These are phyloP conservation scores for Lineus longissimus DNA, from an alignment of 1,140 invertebrate genomes.

Conservation along the genomic window DNA sequence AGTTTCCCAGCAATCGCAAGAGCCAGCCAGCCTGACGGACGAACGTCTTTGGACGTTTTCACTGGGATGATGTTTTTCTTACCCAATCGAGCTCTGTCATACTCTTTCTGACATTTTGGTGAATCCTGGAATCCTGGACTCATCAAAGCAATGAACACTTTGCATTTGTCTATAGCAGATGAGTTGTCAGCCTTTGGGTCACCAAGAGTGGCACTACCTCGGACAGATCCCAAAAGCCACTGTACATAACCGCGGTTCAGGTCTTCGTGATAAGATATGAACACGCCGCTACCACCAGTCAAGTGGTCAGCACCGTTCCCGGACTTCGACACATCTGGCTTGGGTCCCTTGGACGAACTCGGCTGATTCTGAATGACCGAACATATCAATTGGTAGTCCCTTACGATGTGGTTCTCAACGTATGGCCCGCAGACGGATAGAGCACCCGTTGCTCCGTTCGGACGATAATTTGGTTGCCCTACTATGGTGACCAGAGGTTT, in stretches of 20 bases:
- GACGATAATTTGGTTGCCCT: background rate
- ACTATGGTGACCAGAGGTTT: background rate
- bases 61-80: constrained; percentile 9
- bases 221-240: too few species aligned
- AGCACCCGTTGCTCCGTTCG: constrained; percentile 9
- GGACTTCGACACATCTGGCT: background rate
- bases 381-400: too few species aligned
- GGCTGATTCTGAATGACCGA: too few species aligned
- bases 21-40: constrained; percentile 10
- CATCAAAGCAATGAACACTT: constrained; percentile 10
- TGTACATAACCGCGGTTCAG: too few species aligned
- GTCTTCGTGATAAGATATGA: background rate
- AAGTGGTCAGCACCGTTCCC: background rate
- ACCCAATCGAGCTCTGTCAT: constrained; percentile 5
- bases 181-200: background rate
- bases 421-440: background rate
- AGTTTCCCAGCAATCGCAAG: constrained; percentile 6
- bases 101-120: background rate
- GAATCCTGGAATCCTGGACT: constrained; percentile 7
- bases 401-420: background rate
- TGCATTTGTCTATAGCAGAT: background rate
- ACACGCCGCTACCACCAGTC: background rate
- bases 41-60: background rate
- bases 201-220: background rate
- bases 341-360: background rate